These are phyloP conservation scores for Prenolepis imparis DNA, from an alignment of 2,888 invertebrate genomes.

Conservation along the genomic window DNA sequence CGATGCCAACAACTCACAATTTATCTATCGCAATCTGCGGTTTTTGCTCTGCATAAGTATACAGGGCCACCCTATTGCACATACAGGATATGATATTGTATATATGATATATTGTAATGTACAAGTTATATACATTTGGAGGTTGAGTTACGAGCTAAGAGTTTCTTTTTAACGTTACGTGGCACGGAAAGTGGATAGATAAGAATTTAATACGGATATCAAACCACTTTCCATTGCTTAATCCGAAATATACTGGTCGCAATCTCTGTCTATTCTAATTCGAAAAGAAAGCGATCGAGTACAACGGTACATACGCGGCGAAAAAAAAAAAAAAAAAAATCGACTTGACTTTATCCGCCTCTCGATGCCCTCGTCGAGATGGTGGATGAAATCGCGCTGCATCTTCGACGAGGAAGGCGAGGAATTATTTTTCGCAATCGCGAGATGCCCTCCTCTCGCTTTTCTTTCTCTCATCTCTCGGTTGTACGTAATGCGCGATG, in stretches of 20 bases:
- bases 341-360: constrained; percentile 34
- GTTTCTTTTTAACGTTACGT: constrained; percentile 18
- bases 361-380: neutral
- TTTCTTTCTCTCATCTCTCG: constrained; percentile 24
- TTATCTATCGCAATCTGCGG: constrained; percentile 3
- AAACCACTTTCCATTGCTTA: constrained; percentile 62
- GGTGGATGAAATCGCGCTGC: constrained; percentile 12
- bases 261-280: constrained; percentile 22
- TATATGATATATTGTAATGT: constrained; percentile 6
- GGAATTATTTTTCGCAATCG: constrained; percentile 67
- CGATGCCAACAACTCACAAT: neutral
- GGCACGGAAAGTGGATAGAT: constrained; percentile 26
- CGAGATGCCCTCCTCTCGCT: constrained; percentile 13
- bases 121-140: constrained; percentile 18
- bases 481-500: constrained; percentile 26
- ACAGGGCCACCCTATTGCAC: neutral
- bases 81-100: neutral
- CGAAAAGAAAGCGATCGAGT: constrained; percentile 62
- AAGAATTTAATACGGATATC: constrained; percentile 23
- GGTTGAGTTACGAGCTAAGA: constrained; percentile 10
- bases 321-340: constrained; percentile 39
- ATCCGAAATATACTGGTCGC: neutral
- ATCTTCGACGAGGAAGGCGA: constrained; percentile 19
- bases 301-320: constrained; percentile 6
- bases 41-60: neutral